Evolutionary conservation across 2,888 invertebrate species (phyloP).

Genomic region (Andrena bucephala): DNA sequence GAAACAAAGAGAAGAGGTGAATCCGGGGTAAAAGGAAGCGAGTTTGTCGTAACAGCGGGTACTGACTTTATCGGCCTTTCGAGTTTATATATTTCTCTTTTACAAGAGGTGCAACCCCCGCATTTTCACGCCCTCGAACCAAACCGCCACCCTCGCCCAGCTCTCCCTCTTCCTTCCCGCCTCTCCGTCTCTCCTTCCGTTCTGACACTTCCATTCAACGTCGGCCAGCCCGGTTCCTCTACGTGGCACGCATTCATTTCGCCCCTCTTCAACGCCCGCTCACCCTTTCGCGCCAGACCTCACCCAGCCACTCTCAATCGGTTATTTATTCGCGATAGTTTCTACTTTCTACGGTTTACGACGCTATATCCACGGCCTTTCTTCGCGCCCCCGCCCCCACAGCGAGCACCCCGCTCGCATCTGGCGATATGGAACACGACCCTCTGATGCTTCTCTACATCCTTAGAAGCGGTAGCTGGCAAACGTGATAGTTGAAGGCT

Average conservation of each 20-base stretch:
- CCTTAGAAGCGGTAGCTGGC: too few species aligned
- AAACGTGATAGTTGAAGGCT: too few species aligned
- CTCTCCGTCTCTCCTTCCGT: conserved; percentile 25
- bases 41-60: conserved; percentile 70
- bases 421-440: conserved; percentile 48
- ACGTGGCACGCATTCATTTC: conserved; percentile 69
- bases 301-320: conserved; percentile 58
- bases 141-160: conserved; percentile 30
- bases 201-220: conserved; percentile 66
- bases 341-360: conserved; percentile 63
- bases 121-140: conserved; percentile 70
- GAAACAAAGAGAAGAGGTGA: conserved; percentile 50
- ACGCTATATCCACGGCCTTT: conserved; percentile 59
- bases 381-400: conserved; percentile 37
- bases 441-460: not conserved
- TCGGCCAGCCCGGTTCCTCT: conserved; percentile 46
- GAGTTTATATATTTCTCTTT: conserved; percentile 73
- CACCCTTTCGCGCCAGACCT: conserved; percentile 47
- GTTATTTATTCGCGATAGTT: conserved; percentile 75
- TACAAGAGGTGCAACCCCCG: conserved; percentile 70
- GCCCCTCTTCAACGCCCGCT: conserved; percentile 23
- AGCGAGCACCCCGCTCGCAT: conserved; percentile 20
- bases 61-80: conserved; percentile 73
- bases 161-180: not conserved
- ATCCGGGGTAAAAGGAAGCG: conserved; percentile 62